phyloP scores from a whole-genome alignment of 1,140 invertebrate genomes.

The Brachionus rotundiformis region DNA sequence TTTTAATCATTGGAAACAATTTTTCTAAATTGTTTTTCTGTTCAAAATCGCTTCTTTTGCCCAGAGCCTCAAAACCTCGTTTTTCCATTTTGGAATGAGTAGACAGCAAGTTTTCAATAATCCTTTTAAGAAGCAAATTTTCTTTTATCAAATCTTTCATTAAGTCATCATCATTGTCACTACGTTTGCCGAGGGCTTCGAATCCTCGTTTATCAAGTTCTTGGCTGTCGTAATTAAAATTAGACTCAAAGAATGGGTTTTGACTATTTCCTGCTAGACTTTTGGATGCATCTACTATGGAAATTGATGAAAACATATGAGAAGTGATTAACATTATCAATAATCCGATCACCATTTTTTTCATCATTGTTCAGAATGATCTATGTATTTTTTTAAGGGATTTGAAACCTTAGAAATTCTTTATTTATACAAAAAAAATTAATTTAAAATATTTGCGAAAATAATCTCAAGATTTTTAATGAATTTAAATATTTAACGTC shows the following conservation, averaged over 20 bases:
- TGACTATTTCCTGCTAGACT: not conserved
- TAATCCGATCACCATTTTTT: not conserved
- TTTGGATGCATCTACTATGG: not conserved
- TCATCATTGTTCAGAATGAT: not conserved
- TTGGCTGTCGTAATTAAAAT: not conserved
- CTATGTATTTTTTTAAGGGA: not conserved
- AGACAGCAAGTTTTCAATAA: not conserved
- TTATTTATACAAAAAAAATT: not conserved
- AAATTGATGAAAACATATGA: not conserved
- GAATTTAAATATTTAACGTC: constrained; percentile 4
- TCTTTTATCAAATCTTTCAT: not conserved
- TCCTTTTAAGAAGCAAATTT: not conserved
- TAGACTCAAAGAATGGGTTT: not conserved
- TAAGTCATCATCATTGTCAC: not conserved
- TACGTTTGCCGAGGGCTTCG: not conserved
- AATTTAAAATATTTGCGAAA: not conserved
- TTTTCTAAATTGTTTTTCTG: not conserved
- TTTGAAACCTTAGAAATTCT: not conserved
- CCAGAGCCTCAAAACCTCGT: constrained; percentile 20
- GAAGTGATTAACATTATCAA: not conserved
- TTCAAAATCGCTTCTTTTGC: constrained; percentile 8
- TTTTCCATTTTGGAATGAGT: not conserved
- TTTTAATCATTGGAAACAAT: not conserved
- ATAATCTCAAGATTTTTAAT: not conserved
- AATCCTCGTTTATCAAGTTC: not conserved